Conservation (phyloP, 2,113 vertebrate species). For the Hemichromis elongatus region DNA sequence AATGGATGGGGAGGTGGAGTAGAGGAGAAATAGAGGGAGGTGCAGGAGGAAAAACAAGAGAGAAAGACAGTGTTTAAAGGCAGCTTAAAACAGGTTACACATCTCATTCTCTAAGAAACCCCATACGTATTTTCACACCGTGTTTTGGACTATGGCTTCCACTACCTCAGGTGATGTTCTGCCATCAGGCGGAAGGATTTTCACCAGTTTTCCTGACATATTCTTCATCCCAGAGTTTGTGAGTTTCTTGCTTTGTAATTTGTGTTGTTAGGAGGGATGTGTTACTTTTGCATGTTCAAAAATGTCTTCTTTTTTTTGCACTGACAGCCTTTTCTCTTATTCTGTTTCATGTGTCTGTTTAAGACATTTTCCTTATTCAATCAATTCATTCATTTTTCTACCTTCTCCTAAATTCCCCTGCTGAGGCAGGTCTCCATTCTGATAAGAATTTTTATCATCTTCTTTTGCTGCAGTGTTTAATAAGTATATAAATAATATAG, state of each 20-base stretch:
- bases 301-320: neutral
- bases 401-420: neutral
- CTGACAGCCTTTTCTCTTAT: neutral
- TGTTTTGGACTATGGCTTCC: slow-evolving; percentile 65
- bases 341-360: neutral
- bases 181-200: slow-evolving; percentile 60
- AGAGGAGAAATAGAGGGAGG: slow-evolving; percentile 16
- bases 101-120: neutral
- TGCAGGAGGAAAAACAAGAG: neutral
- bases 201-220: slow-evolving; percentile 65
- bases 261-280: neutral
- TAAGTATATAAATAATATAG: too few species aligned
- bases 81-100: slow-evolving; percentile 2
- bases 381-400: neutral
- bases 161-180: slow-evolving; percentile 36
- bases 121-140: neutral
- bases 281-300: neutral
- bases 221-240: slow-evolving; percentile 75
- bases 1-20: slow-evolving; percentile 25
- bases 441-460: neutral
- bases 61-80: slow-evolving; percentile 20
- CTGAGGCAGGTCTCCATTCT: neutral
- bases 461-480: neutral
- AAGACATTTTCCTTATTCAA: neutral
- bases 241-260: slow-evolving; percentile 38